Evolutionary conservation across 2,113 vertebrate species (phyloP).

Genomic region (Podilymbus podiceps): DNA sequence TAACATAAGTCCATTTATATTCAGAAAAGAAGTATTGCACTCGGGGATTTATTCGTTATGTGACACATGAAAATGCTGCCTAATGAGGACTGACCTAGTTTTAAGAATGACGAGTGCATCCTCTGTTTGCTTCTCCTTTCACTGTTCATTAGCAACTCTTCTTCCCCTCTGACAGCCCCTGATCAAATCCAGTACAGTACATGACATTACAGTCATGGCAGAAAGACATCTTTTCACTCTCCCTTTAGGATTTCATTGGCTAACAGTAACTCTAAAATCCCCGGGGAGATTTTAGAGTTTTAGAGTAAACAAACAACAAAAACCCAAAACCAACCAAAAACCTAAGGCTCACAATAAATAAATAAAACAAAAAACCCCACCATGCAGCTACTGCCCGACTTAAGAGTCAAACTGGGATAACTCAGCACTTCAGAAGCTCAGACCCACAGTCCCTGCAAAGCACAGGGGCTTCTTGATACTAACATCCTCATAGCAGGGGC

Average conservation of each 20-base stretch:
- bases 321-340: neutral
- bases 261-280: neutral
- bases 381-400: neutral
- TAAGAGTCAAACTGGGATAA: neutral
- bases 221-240: neutral
- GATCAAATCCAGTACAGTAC: neutral
- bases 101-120: neutral
- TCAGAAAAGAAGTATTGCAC: neutral
- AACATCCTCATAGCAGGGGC: neutral
- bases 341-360: neutral
- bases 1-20: neutral
- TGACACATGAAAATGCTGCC: neutral
- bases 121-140: neutral
- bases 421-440: neutral
- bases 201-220: neutral
- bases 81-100: neutral
- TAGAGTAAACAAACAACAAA: neutral
- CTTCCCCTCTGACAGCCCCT: neutral
- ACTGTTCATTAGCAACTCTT: neutral
- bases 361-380: neutral
- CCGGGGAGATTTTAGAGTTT: no score
- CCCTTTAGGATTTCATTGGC: neutral
- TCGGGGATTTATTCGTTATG: neutral
- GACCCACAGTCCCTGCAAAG: neutral
- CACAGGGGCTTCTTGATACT: neutral